Evolutionary conservation across 30 jellyfish, hydroid and myxozoan genomes (phyloP).

Genomic region (Calvadosia cruxmelitensis): DNA sequence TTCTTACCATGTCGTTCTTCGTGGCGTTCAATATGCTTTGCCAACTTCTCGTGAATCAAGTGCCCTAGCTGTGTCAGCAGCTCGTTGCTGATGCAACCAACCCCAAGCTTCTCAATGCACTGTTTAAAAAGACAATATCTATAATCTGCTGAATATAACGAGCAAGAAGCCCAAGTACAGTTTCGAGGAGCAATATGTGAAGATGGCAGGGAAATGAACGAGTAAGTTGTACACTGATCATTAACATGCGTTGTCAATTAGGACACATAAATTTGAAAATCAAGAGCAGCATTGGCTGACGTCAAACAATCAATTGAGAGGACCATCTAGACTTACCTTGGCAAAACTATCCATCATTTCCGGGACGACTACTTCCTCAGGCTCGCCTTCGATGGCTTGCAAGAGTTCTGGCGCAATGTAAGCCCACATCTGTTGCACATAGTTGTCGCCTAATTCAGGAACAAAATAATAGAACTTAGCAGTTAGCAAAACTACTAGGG

Average conservation of each 20-base stretch:
- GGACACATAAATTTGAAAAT: no score
- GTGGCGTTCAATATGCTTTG: slow-evolving; percentile 71
- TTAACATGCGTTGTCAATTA: not conserved
- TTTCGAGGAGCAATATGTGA: not conserved
- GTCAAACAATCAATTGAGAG: no score
- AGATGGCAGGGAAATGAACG: not conserved
- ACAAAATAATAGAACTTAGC: no score
- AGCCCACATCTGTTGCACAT: slow-evolving; percentile 90
- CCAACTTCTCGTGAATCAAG: slow-evolving; percentile 71
- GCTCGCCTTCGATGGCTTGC: slow-evolving; percentile 83
- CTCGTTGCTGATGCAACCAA: slow-evolving; percentile 65
- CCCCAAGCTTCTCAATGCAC: slow-evolving; percentile 88
- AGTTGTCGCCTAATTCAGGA: slow-evolving; percentile 59
- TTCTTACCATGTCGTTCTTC: slow-evolving; percentile 75
- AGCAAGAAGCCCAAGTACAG: no score
- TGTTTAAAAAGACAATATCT: not conserved
- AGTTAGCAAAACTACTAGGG: no score
- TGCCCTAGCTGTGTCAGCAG: slow-evolving; percentile 79
- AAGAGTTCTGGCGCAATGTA: slow-evolving; percentile 71
- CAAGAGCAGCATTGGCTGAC: no score
- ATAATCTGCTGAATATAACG: no score
- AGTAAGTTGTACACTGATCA: not conserved
- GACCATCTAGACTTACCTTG: no score
- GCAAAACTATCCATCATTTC: slow-evolving; percentile 99
- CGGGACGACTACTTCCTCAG: slow-evolving; percentile 94